Conservation (phyloP, 2,888 invertebrate genomes). For the Hyppa rectilinea region DNA sequence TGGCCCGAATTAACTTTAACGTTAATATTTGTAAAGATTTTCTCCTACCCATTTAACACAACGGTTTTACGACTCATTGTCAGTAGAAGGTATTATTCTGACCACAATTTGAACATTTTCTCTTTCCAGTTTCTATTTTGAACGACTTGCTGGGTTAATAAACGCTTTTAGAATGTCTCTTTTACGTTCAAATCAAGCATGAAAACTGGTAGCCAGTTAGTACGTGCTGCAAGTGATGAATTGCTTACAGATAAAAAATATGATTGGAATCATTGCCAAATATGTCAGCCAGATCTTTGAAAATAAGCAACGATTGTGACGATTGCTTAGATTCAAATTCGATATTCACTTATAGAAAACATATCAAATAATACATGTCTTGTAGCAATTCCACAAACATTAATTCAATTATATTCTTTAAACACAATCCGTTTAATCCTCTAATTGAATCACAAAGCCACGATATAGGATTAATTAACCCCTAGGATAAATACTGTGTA, state of each 20-base stretch:
- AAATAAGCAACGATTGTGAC: slow-evolving; percentile 7
- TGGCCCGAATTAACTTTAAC: slow-evolving; percentile 42
- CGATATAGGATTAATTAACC: slow-evolving; percentile 70
- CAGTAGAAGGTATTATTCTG: slow-evolving; percentile 70
- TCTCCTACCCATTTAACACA: slow-evolving; percentile 65
- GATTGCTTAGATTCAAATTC: neutral
- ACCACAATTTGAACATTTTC: slow-evolving; percentile 73
- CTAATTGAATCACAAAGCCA: slow-evolving; percentile 70
- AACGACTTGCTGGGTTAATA: slow-evolving; percentile 69
- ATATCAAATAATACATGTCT: neutral
- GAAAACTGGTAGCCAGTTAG: slow-evolving; percentile 26
- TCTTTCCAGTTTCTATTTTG: slow-evolving; percentile 71
- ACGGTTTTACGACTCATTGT: slow-evolving; percentile 74
- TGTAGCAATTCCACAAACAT: slow-evolving; percentile 25
- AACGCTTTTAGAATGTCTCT: slow-evolving; percentile 67
- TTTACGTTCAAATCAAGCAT: slow-evolving; percentile 62
- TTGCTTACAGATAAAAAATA: slow-evolving; percentile 15
- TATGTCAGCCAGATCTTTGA: slow-evolving; percentile 4
- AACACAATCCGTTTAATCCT: slow-evolving; percentile 58
- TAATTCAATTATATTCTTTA: slow-evolving; percentile 44
- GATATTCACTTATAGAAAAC: neutral
- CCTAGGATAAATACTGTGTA: slow-evolving; percentile 68
- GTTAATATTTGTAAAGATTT: slow-evolving; percentile 65
- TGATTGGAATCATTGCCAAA: slow-evolving; percentile 34
- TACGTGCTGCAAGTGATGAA: slow-evolving; percentile 28